A percentile compares a stretch with the other conserved stretches of the same genome.
These are phyloP conservation scores for Setophaga kirtlandii DNA, from an alignment of 2,113 vertebrate species.

Conservation along the genomic window DNA sequence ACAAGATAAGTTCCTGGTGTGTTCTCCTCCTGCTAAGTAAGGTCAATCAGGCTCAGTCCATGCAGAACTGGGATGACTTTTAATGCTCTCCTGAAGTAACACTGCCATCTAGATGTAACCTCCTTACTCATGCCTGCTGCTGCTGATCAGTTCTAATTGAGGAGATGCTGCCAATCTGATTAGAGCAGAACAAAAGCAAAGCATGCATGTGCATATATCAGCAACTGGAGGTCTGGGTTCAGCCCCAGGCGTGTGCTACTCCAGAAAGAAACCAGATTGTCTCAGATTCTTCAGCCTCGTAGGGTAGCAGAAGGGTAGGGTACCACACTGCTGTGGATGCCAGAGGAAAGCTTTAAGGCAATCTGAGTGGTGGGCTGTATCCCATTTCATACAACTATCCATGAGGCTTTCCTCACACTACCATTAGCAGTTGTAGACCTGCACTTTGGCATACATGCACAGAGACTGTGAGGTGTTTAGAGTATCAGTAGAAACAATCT, in stretches of 20 bases:
- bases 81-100: not conserved
- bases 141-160: not conserved
- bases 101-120: slow-evolving; percentile 37
- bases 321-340: not conserved
- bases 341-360: not conserved
- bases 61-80: not conserved
- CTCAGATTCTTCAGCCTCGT: not conserved
- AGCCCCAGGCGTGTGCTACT: not conserved
- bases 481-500: not conserved
- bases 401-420: not conserved
- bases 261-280: not conserved
- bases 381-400: fast-evolving
- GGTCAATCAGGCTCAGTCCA: not conserved
- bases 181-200: not conserved
- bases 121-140: not conserved
- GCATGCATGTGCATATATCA: fast-evolving
- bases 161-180: not conserved
- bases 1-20: slow-evolving; percentile 7
- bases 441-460: fast-evolving
- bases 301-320: not conserved
- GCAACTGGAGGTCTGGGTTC: not conserved
- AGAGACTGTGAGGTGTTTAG: not conserved
- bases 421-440: not conserved
- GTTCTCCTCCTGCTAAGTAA: not conserved
- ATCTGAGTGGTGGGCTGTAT: fast-evolving